Percentiles rank a stretch among this genome's conserved stretches.
phyloP scores from a whole-genome alignment of 2,797 vertebrate species.

The Mormyrops attenuatus region DNA sequence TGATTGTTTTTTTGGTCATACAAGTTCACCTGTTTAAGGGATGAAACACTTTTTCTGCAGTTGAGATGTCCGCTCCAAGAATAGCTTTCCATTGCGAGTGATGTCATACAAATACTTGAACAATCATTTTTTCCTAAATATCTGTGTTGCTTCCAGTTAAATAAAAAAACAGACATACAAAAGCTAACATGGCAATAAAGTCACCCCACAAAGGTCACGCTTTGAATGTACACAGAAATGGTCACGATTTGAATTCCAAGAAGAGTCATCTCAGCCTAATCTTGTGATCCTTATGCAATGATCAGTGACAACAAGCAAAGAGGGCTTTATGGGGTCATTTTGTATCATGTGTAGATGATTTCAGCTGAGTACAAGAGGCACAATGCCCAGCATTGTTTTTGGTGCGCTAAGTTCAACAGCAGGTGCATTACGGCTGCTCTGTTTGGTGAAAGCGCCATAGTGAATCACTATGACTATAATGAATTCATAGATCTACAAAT shows the following conservation, averaged over 20 bases:
- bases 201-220: neutral
- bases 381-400: slow-evolving; percentile 12
- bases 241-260: neutral
- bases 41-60: neutral
- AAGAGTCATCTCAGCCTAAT: neutral
- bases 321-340: neutral
- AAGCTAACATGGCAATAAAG: neutral
- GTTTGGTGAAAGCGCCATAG: neutral
- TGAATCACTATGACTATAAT: slow-evolving; percentile 1
- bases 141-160: neutral
- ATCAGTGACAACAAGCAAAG: neutral
- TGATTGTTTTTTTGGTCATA: neutral
- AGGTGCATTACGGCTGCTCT: slow-evolving; percentile 14
- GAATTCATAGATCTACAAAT: slow-evolving; percentile 5
- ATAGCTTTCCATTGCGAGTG: neutral
- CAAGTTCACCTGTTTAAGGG: neutral
- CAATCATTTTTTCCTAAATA: neutral
- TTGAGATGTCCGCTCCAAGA: neutral
- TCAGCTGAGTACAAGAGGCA: slow-evolving; percentile 11
- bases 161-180: neutral
- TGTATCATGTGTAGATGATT: slow-evolving; percentile 16
- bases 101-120: neutral
- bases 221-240: neutral
- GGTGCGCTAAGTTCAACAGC: slow-evolving; percentile 2
- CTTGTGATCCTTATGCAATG: slow-evolving; percentile 5